Percentiles rank a stretch among this genome's conserved stretches.
Conservation (phyloP, 2,113 vertebrate species). For the Brienomyrus brachyistius region DNA sequence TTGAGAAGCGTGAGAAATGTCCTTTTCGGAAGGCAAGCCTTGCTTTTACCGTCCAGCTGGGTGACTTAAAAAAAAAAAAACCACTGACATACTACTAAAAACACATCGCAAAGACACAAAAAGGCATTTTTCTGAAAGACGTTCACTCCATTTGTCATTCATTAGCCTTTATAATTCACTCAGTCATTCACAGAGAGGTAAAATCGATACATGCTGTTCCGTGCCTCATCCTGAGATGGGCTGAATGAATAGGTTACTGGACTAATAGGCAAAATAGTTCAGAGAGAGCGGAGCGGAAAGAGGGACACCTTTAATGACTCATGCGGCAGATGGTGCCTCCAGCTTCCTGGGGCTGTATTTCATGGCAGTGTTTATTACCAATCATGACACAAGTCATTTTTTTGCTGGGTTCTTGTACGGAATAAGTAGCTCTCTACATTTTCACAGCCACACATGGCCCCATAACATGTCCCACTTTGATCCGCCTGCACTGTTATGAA, state of each 20-base stretch:
- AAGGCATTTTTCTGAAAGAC: neutral
- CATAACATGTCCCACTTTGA: neutral
- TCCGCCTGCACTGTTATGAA: neutral
- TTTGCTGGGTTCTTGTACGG: neutral
- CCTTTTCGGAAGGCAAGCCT: neutral
- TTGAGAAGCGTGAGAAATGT: neutral
- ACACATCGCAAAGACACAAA: neutral
- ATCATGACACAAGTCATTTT: conserved; percentile 1
- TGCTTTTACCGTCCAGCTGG: neutral
- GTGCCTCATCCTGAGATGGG: neutral
- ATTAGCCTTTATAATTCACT: neutral
- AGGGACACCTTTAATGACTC: neutral
- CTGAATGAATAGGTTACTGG: neutral
- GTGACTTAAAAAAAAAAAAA: neutral
- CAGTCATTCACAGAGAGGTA: neutral
- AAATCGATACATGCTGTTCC: neutral
- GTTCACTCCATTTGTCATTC: neutral
- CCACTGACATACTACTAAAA: neutral
- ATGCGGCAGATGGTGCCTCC: neutral
- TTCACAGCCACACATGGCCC: too few relatives aligned
- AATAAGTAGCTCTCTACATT: neutral
- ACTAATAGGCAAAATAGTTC: neutral
- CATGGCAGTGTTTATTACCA: neutral
- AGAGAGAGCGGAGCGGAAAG: neutral
- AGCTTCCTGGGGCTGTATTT: neutral